phyloP scores from a whole-genome alignment of 2,113 vertebrate species.

The Furnarius figulus region DNA sequence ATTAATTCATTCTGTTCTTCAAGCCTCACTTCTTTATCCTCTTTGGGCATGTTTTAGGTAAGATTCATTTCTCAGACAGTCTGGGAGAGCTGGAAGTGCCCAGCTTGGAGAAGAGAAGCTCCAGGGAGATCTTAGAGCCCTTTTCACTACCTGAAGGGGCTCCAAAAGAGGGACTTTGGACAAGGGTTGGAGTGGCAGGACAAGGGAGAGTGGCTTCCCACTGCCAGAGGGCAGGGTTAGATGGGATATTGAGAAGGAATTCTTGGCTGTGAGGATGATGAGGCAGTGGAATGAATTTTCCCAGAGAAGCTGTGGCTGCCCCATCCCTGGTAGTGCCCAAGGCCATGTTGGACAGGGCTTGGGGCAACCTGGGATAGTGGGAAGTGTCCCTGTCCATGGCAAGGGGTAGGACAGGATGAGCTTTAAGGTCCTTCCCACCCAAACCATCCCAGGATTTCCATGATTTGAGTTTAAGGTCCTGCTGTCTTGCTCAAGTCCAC shows the following conservation, averaged over 20 bases:
- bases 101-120: not conserved
- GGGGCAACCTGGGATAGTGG: not conserved
- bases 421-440: not conserved
- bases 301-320: not conserved
- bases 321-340: not conserved
- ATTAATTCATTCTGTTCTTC: not conserved
- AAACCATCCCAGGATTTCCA: not conserved
- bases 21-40: not conserved
- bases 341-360: accelerated
- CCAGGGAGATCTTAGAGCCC: not conserved
- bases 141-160: not conserved
- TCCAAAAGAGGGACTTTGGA: not conserved
- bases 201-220: not conserved
- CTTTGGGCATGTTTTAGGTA: not conserved
- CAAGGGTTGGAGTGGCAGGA: not conserved
- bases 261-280: accelerated
- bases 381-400: not conserved
- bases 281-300: not conserved
- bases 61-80: not conserved
- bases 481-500: not conserved
- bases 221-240: not conserved
- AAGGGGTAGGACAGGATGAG: not conserved
- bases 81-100: not conserved
- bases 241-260: not conserved
- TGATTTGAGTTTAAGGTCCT: not conserved